Evolutionary conservation across 2,888 invertebrate genomes (phyloP).

Genomic region (Macrophya alboannulata): DNA sequence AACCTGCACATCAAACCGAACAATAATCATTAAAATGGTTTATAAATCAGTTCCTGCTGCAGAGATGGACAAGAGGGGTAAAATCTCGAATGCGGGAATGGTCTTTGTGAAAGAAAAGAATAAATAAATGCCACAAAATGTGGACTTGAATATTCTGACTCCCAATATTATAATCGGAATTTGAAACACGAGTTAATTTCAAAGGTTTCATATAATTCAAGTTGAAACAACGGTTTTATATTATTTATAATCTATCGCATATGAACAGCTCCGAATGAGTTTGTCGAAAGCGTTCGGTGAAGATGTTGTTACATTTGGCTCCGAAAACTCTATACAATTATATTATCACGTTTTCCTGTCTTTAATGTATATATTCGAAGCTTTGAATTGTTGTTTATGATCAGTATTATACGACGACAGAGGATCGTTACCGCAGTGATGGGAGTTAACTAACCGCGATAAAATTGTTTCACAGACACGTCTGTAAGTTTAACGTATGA

Average conservation of each 20-base stretch:
- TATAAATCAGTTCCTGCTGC: not conserved
- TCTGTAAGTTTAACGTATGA: not conserved
- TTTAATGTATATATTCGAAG: not conserved
- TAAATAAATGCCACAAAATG: not conserved
- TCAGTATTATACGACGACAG: not conserved
- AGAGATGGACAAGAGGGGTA: not conserved
- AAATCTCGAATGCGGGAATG: too few relatives aligned
- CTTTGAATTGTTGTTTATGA: constrained; percentile 44
- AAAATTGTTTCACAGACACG: not conserved
- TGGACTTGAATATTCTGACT: not conserved
- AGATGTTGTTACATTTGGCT: not conserved
- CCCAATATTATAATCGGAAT: not conserved
- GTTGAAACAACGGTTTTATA: not conserved
- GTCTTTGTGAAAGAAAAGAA: too few relatives aligned
- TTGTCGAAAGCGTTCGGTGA: not conserved
- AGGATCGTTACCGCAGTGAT: not conserved
- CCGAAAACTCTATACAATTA: constrained; percentile 9
- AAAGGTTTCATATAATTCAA: not conserved
- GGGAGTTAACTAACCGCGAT: constrained; percentile 25
- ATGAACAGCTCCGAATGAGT: not conserved
- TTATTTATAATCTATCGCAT: not conserved
- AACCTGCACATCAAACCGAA: not conserved
- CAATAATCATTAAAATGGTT: not conserved
- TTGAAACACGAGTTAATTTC: not conserved
- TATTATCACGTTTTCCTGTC: not conserved